phyloP scores from a whole-genome alignment of 2,888 invertebrate species.

The Boloria selene region DNA sequence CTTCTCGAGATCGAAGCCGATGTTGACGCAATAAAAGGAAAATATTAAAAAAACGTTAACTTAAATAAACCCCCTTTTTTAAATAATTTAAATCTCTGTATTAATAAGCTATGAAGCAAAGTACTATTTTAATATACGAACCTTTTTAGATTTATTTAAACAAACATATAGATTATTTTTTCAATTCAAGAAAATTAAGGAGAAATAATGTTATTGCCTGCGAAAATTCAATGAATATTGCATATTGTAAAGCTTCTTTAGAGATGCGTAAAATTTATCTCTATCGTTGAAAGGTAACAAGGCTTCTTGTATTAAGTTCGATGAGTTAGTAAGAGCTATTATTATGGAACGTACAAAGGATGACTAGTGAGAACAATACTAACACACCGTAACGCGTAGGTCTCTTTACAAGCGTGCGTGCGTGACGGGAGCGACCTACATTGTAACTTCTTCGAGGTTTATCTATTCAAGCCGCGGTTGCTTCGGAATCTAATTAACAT shows the following conservation, averaged over 20 bases:
- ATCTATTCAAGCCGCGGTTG: slow-evolving; percentile 60
- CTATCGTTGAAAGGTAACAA: slow-evolving; percentile 17
- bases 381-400: slow-evolving; percentile 49
- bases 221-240: not conserved
- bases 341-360: slow-evolving; percentile 39
- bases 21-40: too few species aligned
- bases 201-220: too few species aligned
- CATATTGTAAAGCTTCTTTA: not conserved
- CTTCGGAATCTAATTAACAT: slow-evolving; percentile 67
- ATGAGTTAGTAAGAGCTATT: slow-evolving; percentile 38
- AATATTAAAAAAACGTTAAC: too few species aligned
- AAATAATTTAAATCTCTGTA: too few species aligned
- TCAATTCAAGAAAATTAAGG: too few species aligned
- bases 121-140: too few species aligned
- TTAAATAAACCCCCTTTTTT: too few species aligned
- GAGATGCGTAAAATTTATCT: not conserved
- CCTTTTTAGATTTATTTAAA: too few species aligned
- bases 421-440: slow-evolving; percentile 65
- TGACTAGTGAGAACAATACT: slow-evolving; percentile 51
- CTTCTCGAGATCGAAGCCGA: too few species aligned
- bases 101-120: too few species aligned
- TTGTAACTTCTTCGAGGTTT: slow-evolving; percentile 50
- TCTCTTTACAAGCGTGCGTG: slow-evolving; percentile 51
- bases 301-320: slow-evolving; percentile 35
- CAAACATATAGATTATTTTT: too few species aligned